Conservation (phyloP, 2,797 vertebrate species). For the Microctenopoma steveboyesi region DNA sequence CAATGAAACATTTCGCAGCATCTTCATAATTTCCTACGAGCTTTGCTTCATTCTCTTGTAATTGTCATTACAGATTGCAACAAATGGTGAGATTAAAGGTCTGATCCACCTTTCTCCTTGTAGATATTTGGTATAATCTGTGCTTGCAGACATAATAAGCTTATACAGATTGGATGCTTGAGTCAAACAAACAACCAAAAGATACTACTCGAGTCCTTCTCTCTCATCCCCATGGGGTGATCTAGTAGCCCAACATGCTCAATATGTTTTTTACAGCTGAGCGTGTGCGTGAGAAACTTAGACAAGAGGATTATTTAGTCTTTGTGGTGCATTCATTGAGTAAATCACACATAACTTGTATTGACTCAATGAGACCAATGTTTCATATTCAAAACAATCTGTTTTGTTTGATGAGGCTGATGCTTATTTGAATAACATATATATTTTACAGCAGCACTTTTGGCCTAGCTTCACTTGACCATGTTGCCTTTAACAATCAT, state of each 20-base stretch:
- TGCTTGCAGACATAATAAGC: conserved; percentile 37
- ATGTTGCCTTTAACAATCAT: conserved; percentile 25
- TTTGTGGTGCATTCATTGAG: conserved; percentile 38
- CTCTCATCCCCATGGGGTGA: conserved; percentile 11
- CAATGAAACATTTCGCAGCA: background rate
- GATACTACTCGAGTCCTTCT: conserved; percentile 1
- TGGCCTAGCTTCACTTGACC: conserved; percentile 69
- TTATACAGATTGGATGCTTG: conserved; percentile 42
- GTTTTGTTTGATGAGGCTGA: conserved; percentile 59
- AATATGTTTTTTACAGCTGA: conserved; percentile 31
- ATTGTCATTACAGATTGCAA: conserved; percentile 16
- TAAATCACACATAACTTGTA: conserved; percentile 34
- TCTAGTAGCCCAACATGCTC: conserved; percentile 14
- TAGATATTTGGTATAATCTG: conserved; percentile 27
- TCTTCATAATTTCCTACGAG: conserved; percentile 1
- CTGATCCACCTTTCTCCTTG: conserved; percentile 32
- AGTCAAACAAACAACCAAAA: conserved; percentile 38
- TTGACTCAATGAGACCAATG: conserved; percentile 20
- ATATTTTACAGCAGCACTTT: conserved; percentile 58
- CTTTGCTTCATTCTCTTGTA: too few species aligned
- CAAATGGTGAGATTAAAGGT: conserved; percentile 34
- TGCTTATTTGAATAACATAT: conserved; percentile 66
- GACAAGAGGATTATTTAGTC: conserved; percentile 16
- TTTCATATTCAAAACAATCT: conserved; percentile 54
- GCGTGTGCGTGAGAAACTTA: conserved; percentile 10